Evolutionary conservation across 1,140 invertebrate species (phyloP).

Genomic region (Lepidurus couesii): DNA sequence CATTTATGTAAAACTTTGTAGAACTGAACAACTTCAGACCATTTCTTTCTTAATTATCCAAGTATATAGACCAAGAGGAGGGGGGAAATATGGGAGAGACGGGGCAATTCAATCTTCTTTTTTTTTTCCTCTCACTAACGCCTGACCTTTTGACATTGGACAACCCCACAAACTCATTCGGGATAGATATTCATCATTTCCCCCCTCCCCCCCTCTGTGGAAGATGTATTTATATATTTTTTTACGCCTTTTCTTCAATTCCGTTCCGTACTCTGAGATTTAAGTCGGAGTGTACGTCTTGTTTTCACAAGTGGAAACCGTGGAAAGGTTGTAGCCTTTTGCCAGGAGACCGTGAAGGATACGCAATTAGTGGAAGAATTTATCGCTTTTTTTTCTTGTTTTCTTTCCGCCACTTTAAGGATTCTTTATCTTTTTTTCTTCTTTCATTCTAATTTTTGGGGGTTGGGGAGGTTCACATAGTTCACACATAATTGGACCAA

Average conservation of each 20-base stretch:
- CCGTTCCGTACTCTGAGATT: background rate
- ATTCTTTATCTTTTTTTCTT: background rate
- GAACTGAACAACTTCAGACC: background rate
- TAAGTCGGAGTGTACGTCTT: background rate
- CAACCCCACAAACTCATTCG: background rate
- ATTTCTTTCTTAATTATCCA: background rate
- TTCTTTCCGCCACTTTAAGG: background rate
- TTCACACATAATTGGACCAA: conserved; percentile 13
- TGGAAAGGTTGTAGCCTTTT: conserved; percentile 15
- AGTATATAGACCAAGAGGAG: background rate
- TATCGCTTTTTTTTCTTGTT: conserved; percentile 1
- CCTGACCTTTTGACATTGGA: conserved; percentile 2
- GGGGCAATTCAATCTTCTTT: conserved; percentile 12
- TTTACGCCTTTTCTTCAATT: background rate
- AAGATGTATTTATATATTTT: conserved; percentile 11
- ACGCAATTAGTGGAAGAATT: conserved; percentile 19
- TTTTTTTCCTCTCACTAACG: background rate
- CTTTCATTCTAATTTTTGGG: no score
- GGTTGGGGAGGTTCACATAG: background rate
- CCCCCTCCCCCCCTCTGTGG: background rate
- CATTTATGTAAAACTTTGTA: background rate
- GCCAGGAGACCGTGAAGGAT: conserved; percentile 4
- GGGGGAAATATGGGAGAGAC: background rate
- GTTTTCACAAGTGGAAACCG: conserved; percentile 16
- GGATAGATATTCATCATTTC: background rate